These are phyloP conservation scores for Oedothorax gibbosus DNA, from an alignment of 1,140 invertebrate species.

Conservation along the genomic window DNA sequence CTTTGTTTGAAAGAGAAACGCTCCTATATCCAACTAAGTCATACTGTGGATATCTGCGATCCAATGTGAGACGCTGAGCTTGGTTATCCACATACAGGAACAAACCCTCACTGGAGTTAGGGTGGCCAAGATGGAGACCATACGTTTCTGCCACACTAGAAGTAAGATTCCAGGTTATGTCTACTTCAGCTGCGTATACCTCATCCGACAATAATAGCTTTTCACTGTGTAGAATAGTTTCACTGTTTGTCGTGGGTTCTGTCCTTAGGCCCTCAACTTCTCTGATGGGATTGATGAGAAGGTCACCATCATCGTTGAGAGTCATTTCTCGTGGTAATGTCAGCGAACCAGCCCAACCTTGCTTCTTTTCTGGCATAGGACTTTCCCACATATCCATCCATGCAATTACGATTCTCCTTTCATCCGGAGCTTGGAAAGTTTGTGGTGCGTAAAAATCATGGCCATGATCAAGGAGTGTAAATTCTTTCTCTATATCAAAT, in stretches of 20 bases:
- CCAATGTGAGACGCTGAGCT: not conserved
- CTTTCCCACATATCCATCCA: conserved; percentile 20
- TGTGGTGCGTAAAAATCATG: conserved; percentile 16
- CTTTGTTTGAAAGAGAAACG: not conserved
- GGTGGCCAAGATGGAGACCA: conserved; percentile 1
- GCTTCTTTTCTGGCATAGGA: not conserved
- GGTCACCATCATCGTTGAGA: not conserved
- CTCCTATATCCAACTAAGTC: not conserved
- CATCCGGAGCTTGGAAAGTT: not conserved
- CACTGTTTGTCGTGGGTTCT: too few relatives aligned
- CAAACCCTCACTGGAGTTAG: not conserved
- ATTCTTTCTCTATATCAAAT: conserved; percentile 6
- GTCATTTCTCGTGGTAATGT: conserved; percentile 1
- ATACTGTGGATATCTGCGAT: not conserved
- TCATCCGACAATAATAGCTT: not conserved
- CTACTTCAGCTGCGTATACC: not conserved
- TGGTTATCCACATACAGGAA: conserved; percentile 8
- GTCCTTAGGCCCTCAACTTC: not conserved
- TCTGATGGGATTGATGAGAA: not conserved
- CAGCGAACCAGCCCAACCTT: not conserved
- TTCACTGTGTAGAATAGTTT: not conserved
- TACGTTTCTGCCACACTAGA: not conserved
- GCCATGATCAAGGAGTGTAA: not conserved
- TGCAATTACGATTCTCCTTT: not conserved
- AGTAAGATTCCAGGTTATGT: not conserved